These are phyloP conservation scores for Perca flavescens DNA, from an alignment of 2,113 vertebrate genomes.

Conservation along the genomic window DNA sequence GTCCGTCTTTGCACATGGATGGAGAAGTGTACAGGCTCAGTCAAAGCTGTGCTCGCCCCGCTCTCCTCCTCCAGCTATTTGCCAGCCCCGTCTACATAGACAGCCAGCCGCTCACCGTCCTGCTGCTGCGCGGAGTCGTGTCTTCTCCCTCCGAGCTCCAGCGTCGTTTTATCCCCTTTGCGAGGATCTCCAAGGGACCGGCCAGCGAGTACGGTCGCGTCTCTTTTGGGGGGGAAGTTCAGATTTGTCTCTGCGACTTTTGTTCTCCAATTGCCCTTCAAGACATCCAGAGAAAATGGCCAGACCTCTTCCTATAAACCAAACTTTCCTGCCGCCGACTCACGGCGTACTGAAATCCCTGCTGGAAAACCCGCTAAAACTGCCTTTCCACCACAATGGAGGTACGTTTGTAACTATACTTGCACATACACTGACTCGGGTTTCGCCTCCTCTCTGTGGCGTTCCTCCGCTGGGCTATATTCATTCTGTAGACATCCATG, in stretches of 20 bases:
- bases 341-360: conserved; percentile 97
- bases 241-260: conserved; percentile 32
- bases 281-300: conserved; percentile 91
- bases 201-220: conserved; percentile 9
- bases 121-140: conserved; percentile 46
- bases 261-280: conserved; percentile 49
- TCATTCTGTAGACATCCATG: background rate
- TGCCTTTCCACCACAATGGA: conserved; percentile 94
- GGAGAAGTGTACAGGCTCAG: conserved; percentile 42
- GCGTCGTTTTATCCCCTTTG: conserved; percentile 10
- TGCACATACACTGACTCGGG: background rate
- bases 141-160: conserved; percentile 30
- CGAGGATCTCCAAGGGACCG: conserved; percentile 26
- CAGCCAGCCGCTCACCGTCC: conserved; percentile 53
- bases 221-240: conserved; percentile 12
- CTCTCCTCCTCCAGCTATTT: conserved; percentile 67
- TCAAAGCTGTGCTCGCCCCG: conserved; percentile 50
- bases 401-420: conserved; percentile 78
- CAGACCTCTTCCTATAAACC: conserved; percentile 89
- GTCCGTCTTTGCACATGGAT: conserved; percentile 85
- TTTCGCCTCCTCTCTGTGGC: background rate
- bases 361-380: conserved; percentile 97
- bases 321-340: conserved; percentile 93
- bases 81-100: conserved; percentile 43
- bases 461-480: background rate